These are phyloP conservation scores for Phanerotoma sp. DNA, from an alignment of 2,888 invertebrate genomes.

Conservation along the genomic window DNA sequence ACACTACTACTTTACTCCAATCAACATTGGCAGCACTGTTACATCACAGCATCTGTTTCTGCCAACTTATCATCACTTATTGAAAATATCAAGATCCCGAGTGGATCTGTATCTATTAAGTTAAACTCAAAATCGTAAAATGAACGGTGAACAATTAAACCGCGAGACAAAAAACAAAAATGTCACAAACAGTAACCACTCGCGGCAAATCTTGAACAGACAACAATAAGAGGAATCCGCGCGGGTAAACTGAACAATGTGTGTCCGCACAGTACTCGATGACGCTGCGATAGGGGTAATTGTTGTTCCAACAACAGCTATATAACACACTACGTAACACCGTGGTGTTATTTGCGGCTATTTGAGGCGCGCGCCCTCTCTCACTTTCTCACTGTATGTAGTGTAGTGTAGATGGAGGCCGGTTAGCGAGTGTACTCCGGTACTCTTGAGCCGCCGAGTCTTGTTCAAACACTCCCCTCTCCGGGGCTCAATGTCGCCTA, in stretches of 20 bases:
- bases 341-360: constrained; percentile 38
- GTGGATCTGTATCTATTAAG: too few relatives aligned
- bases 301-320: constrained; percentile 42
- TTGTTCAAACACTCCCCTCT: constrained; percentile 55
- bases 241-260: constrained; percentile 34
- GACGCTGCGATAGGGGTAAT: constrained; percentile 39
- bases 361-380: constrained; percentile 38
- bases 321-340: constrained; percentile 34
- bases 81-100: background rate
- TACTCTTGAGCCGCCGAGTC: constrained; percentile 52
- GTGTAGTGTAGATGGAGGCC: constrained; percentile 54
- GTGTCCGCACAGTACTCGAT: constrained; percentile 35
- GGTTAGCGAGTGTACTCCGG: constrained; percentile 56
- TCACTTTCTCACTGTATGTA: constrained; percentile 47
- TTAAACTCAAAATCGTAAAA: too few relatives aligned
- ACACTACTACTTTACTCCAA: constrained; percentile 6
- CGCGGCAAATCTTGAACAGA: constrained; percentile 9
- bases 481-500: constrained; percentile 3
- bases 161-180: background rate
- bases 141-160: background rate
- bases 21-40: background rate
- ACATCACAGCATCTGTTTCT: background rate
- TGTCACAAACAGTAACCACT: constrained; percentile 7
- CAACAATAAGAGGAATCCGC: constrained; percentile 17
- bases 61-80: constrained; percentile 11